These are phyloP conservation scores for Cochlearius cochlearius DNA, from an alignment of 2,113 vertebrate genomes.

Conservation along the genomic window DNA sequence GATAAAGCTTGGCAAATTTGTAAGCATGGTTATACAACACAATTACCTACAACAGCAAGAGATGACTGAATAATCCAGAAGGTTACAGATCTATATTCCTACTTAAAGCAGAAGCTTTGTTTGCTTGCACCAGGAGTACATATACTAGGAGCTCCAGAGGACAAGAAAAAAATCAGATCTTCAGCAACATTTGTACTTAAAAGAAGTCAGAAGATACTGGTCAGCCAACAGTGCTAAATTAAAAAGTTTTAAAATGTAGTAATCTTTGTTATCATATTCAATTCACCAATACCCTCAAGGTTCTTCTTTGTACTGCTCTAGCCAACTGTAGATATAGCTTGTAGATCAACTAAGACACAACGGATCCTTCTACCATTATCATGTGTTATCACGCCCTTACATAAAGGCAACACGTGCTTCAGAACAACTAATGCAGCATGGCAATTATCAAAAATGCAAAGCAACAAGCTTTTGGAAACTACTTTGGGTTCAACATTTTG, in stretches of 20 bases:
- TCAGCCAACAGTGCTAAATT: neutral
- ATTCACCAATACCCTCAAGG: neutral
- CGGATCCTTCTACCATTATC: neutral
- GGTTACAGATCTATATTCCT: neutral
- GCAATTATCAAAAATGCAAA: neutral
- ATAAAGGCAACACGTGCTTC: neutral
- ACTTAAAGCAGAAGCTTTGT: neutral
- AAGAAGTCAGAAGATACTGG: neutral
- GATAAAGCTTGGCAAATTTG: neutral
- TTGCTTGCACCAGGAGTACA: neutral
- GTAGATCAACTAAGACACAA: neutral
- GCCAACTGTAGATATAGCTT: neutral
- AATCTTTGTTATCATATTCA: neutral
- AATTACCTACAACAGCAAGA: neutral
- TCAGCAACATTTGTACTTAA: neutral
- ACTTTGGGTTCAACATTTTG: neutral
- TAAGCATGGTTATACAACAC: neutral
- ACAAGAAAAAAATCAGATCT: neutral
- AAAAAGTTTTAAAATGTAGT: neutral
- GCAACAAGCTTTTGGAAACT: neutral
- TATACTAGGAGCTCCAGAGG: neutral
- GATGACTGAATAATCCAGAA: neutral
- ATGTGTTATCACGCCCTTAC: neutral
- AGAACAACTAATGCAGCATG: neutral
- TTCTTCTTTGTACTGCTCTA: neutral